A percentile compares a stretch with the other conserved stretches of the same genome.
Evolutionary conservation across 1,140 invertebrate genomes (phyloP).

Genomic region (Andricus grossulariae): DNA sequence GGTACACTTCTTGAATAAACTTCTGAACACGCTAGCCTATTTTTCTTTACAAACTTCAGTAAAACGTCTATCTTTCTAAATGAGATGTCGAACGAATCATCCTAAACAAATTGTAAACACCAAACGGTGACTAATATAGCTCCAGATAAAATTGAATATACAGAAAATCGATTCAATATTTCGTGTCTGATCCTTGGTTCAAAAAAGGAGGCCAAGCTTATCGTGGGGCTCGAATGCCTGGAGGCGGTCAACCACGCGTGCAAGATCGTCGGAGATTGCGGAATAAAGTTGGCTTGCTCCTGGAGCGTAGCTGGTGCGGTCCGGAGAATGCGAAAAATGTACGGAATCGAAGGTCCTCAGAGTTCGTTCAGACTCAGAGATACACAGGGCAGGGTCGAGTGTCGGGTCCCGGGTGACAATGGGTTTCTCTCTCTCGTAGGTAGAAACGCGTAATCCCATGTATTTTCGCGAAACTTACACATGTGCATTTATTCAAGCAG

Average conservation of each 20-base stretch:
- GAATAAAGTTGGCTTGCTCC: slow-evolving; percentile 45
- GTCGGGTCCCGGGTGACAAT: slow-evolving; percentile 51
- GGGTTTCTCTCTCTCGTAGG: slow-evolving; percentile 40
- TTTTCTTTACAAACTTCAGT: too few relatives aligned
- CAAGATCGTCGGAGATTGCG: slow-evolving; percentile 40
- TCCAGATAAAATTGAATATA: slow-evolving; percentile 2
- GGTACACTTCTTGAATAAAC: too few relatives aligned
- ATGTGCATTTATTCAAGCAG: slow-evolving; percentile 10
- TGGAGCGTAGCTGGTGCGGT: slow-evolving; percentile 19
- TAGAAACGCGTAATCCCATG: not conserved
- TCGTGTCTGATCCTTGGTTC: not conserved
- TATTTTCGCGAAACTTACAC: not conserved
- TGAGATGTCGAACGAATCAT: too few relatives aligned
- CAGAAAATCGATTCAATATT: not conserved
- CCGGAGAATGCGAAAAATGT: slow-evolving; percentile 54
- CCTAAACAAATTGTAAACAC: not conserved
- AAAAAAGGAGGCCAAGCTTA: slow-evolving; percentile 37
- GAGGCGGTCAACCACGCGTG: slow-evolving; percentile 43
- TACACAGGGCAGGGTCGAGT: slow-evolving; percentile 38
- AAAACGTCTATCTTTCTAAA: too few relatives aligned
- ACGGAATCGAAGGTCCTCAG: slow-evolving; percentile 34
- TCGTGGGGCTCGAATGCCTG: slow-evolving; percentile 27
- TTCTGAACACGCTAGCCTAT: too few relatives aligned
- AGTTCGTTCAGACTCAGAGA: slow-evolving; percentile 39
- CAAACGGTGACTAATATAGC: not conserved